phyloP scores from a whole-genome alignment of 2,113 vertebrate species.

The Tamias sibiricus region DNA sequence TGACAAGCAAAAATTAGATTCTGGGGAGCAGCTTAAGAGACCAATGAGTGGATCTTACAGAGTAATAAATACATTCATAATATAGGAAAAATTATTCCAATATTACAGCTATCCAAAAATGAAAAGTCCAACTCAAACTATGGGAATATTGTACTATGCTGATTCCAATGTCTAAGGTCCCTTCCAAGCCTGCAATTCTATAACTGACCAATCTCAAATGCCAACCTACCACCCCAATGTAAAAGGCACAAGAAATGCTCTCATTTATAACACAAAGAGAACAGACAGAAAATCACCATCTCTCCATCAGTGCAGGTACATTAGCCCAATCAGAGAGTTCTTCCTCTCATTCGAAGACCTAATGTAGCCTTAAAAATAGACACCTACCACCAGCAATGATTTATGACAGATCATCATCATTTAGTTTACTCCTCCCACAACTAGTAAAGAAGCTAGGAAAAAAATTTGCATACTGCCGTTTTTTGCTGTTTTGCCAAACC shows the following conservation, averaged over 20 bases:
- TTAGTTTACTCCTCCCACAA: not conserved
- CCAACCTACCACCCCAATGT: not conserved
- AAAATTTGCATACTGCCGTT: not conserved
- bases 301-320: conserved; percentile 71
- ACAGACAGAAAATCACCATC: not conserved
- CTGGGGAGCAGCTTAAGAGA: not conserved
- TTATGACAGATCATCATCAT: conserved; percentile 51
- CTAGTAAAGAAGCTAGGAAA: conserved; percentile 14
- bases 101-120: not conserved
- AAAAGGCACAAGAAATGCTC: not conserved
- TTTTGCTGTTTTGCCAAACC: not conserved
- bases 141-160: not conserved
- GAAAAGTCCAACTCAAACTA: conserved; percentile 1
- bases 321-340: conserved; percentile 53
- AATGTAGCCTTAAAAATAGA: conserved; percentile 73
- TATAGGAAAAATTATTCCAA: not conserved
- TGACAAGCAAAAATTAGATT: conserved; percentile 43
- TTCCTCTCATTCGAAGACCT: conserved; percentile 49
- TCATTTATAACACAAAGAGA: conserved; percentile 44
- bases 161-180: not conserved
- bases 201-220: not conserved
- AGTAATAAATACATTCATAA: not conserved
- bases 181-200: not conserved
- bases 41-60: not conserved
- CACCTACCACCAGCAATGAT: conserved; percentile 38